Base-by-base conservation (phyloP, 2,888 invertebrate genomes). In the Drosophila subquinaria region DNA sequence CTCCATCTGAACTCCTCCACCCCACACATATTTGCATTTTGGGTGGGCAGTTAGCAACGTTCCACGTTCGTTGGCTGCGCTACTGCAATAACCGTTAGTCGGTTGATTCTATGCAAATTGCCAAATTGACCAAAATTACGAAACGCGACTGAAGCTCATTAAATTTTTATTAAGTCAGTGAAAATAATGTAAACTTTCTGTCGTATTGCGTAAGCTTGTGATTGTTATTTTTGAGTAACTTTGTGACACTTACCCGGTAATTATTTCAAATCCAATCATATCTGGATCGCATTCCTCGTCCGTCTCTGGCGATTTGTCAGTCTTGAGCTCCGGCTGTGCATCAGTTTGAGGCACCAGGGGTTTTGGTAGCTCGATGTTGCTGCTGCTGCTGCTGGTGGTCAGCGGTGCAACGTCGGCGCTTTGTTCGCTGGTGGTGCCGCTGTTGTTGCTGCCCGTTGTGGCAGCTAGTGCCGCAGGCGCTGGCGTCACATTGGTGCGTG, bases 211-310 rank as follows among this genome's bases (percentile, higher is more conserved):
- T 69, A 65, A 73, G 73, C 4, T 23, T 51, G 33, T 13, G 13
- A 45, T 17, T 17, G 10, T 42, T 17, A 3, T 13, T 51, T 35
- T 51, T 51, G 8, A 35, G 50, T 8, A 8, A 36, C 53, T 50
- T 40, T 52, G 42, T 38, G 51, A 59, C 52, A 91, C 93, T 94
- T 93, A 95, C 95, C 97, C 98, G 83, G 98, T 98, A 90, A 97
- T 96, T 91, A 98, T 95, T 94, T 98, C 98, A 93, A 98, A 98
- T 86, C 97, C 97, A 90, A 97, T 96, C 96, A 97, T 97, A 93
- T 97, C 97, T 67, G 97, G 95, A 93, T 97, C 97, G 93, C 97
- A 97, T 93, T 97, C 97, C 92, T 97, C 97, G 72, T 93, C 93
- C 67, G 66, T 52, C 36, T 77, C 80, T 8, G 85, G 79, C 23